Base-by-base conservation (phyloP, 1,140 invertebrate species). In the Lithobius niger region DNA sequence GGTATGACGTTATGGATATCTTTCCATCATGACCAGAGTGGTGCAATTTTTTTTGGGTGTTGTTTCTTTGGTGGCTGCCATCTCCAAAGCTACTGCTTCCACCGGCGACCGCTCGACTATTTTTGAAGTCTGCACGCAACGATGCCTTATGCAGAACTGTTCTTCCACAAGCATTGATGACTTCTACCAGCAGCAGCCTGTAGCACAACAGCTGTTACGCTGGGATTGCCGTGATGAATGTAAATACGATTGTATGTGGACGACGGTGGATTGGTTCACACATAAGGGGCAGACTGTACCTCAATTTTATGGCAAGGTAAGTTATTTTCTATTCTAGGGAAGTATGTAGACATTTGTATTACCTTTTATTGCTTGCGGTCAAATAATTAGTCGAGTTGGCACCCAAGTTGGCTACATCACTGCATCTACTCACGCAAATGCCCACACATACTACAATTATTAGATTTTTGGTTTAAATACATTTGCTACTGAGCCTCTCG, bases 291-390 rank as follows among this genome's bases (percentile, higher is more conserved):
- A 79, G 65, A 65, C 72, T 28, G 76, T 87, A 47, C 92, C 92
- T 31, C 94, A 98, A 68, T 99, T 98, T 73, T 82, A 90, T 79
- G 94, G 95, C 65, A 97, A 96, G 75, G 90, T 94, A n/a, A n/a
- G n/a, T n/a, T n/a, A n/a, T n/a, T n/a, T n/a, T n/a, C n/a, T n/a
- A n/a, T n/a, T n/a, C n/a, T n/a, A n/a, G n/a, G n/a, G n/a, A n/a
- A n/a, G n/a, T n/a, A n/a, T n/a, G n/a, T n/a, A n/a, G n/a, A n/a
- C n/a, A n/a, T n/a, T n/a, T n/a, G n/a, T n/a, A n/a, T n/a, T n/a
- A n/a, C n/a, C n/a, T 40, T 10, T 40, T 40, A 40, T 13, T 40
- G 31, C 31, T 40, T 40, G 18, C 31, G 10, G 31, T 40, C 18
- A 40, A 76, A 68, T 61, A 28, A 16, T 26, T 36, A 57, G 43